phyloP scores from a whole-genome alignment of 2,888 invertebrate genomes.

The Tromatobia lineatoria region DNA sequence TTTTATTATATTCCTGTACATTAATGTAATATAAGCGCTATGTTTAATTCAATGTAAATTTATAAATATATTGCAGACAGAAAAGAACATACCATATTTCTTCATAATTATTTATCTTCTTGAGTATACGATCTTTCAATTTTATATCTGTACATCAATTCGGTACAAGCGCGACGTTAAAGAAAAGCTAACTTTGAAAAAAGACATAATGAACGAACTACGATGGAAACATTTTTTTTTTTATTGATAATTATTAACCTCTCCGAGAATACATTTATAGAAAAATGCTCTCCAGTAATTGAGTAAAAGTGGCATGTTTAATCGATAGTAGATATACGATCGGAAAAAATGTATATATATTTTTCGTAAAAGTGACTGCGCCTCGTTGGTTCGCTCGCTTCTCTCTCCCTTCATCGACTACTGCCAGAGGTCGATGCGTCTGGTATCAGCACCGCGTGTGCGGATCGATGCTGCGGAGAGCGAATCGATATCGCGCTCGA shows the following conservation, averaged over 20 bases:
- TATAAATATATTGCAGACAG: no score
- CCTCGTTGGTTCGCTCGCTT: constrained; percentile 46
- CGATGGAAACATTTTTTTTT: no score
- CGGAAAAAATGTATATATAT: background rate
- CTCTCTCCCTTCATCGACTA: constrained; percentile 64
- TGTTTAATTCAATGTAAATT: no score
- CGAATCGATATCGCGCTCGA: constrained; percentile 61
- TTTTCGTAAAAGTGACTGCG: constrained; percentile 34
- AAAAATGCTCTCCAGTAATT: background rate
- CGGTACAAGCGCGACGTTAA: background rate
- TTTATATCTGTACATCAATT: background rate
- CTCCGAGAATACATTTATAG: no score
- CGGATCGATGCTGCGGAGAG: constrained; percentile 65
- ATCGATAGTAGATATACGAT: background rate
- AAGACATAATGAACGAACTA: no score
- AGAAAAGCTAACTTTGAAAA: background rate
- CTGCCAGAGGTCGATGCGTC: constrained; percentile 64
- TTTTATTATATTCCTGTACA: no score
- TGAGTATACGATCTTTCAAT: background rate
- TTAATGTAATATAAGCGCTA: no score
- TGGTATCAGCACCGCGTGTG: constrained; percentile 67
- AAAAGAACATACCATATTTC: background rate
- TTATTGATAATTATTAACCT: no score
- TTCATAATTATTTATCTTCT: background rate
- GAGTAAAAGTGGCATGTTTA: background rate